Evolutionary conservation across 2,888 invertebrate genomes (phyloP), one percentile per base, ranked within the genome.

Genomic region (Leptarthrus brevirostris): DNA sequence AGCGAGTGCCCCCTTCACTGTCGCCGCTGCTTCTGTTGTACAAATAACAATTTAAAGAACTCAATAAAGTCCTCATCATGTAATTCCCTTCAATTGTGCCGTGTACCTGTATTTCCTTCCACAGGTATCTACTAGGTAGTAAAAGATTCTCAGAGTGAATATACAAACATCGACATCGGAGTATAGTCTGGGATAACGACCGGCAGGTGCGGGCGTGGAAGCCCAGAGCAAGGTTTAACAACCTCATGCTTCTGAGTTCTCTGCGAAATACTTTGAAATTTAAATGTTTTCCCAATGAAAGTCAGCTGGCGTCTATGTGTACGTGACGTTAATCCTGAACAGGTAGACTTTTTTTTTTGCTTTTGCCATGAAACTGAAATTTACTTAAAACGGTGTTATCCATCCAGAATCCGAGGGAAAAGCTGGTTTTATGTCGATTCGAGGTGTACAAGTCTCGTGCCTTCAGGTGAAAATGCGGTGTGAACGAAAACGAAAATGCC

Each of bases 71-170:
- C n/a, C 49, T 49, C 49, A 49, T 49, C 64, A 36, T 10, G 47
- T 64, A 64, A 64, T 64, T 64, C 64, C 44, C 44, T 44, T 44
- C 47, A 64, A 64, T 44, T 64, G 64, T 36, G 20, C 44, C 44
- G 44, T 64, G 44, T 26, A 44, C 44, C 64, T 44, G 44, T 44
- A 64, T 64, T 64, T 64, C 44, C 64, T 22, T 64, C 64, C 64
- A 64, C 64, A 64, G 64, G 64, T 64, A 64, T 64, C 64, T 44
- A 64, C 64, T 64, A 16, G 26, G 44, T 20, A 24, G 18, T 58
- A 36, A 44, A 64, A 47, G 64, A 64, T 14, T 64, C 64, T 64
- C 44, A 24, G 22, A 36, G 36, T 44, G 44, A 64, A 24, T 64
- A 61, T 18, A 30, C 30, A 40, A 40, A 40, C 40, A n/a, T 1